Conservation (phyloP, 2,888 invertebrate genomes). For the Xylota sylvarum region DNA sequence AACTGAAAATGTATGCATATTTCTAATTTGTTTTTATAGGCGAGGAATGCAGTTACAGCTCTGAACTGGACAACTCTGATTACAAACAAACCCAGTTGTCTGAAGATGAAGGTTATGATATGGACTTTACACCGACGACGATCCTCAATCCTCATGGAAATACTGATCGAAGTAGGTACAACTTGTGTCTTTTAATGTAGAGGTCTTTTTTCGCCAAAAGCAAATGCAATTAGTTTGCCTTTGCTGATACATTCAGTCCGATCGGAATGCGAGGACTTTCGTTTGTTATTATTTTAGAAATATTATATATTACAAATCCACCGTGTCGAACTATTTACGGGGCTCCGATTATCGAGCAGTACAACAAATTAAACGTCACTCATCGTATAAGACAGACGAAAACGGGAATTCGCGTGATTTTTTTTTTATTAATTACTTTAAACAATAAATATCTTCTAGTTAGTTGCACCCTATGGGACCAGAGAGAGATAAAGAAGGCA, state of each 20-base stretch:
- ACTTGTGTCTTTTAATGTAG: too few species aligned
- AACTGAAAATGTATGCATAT: background rate
- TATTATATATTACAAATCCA: too few species aligned
- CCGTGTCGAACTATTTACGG: too few species aligned
- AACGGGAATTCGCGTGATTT: too few species aligned
- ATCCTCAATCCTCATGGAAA: slow-evolving; percentile 90
- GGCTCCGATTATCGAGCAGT: too few species aligned
- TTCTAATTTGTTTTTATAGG: slow-evolving; percentile 81
- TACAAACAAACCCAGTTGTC: slow-evolving; percentile 86
- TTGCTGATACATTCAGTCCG: too few species aligned
- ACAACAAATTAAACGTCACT: too few species aligned
- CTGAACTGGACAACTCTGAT: slow-evolving; percentile 89
- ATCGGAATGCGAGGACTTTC: too few species aligned
- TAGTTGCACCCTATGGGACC: slow-evolving; percentile 98
- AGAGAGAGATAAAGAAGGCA: slow-evolving; percentile 94
- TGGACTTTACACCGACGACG: slow-evolving; percentile 90
- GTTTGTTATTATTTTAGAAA: too few species aligned
- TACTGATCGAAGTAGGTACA: slow-evolving; percentile 89
- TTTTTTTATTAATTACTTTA: background rate
- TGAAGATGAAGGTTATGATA: slow-evolving; percentile 86
- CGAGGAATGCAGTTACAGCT: slow-evolving; percentile 93
- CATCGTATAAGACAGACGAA: too few species aligned
- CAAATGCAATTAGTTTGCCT: too few species aligned
- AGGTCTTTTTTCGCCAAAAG: too few species aligned
- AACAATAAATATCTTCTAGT: slow-evolving; percentile 86